Evolutionary conservation across 2,797 vertebrate species (phyloP).

Genomic region (Sebastes itinus): DNA sequence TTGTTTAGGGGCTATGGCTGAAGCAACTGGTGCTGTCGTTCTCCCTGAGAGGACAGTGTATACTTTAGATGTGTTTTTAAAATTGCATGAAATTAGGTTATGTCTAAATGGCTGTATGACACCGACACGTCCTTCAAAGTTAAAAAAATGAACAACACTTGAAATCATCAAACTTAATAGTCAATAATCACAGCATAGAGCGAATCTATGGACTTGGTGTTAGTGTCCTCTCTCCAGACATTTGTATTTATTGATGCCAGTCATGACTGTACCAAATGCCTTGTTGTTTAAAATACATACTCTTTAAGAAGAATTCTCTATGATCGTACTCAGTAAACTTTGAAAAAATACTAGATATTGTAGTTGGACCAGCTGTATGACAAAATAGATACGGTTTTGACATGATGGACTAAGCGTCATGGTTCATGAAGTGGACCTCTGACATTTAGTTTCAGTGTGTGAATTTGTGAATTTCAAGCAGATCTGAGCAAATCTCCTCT

Average conservation of each 20-base stretch:
- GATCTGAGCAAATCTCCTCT: slow-evolving; percentile 9
- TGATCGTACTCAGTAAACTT: background rate
- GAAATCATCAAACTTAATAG: background rate
- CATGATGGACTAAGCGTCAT: background rate
- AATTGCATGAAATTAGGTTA: background rate
- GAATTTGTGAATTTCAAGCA: slow-evolving; percentile 27
- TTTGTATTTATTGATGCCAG: background rate
- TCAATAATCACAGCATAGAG: background rate
- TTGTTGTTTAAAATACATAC: background rate
- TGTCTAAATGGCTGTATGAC: background rate
- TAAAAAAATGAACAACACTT: background rate
- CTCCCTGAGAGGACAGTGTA: background rate
- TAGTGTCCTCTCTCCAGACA: background rate
- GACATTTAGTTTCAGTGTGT: background rate
- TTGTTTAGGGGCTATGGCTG: background rate
- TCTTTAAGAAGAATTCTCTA: background rate
- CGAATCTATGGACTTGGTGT: background rate
- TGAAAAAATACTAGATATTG: background rate
- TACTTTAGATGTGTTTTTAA: background rate
- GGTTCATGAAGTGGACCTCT: background rate
- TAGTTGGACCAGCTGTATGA: background rate
- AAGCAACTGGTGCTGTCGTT: background rate
- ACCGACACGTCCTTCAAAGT: too few species aligned
- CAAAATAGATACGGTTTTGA: background rate
- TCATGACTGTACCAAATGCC: background rate